Percentiles rank a stretch among this genome's conserved stretches.
Evolutionary conservation across 2,888 invertebrate species (phyloP).

Genomic region (Neoaliturus tenellus): DNA sequence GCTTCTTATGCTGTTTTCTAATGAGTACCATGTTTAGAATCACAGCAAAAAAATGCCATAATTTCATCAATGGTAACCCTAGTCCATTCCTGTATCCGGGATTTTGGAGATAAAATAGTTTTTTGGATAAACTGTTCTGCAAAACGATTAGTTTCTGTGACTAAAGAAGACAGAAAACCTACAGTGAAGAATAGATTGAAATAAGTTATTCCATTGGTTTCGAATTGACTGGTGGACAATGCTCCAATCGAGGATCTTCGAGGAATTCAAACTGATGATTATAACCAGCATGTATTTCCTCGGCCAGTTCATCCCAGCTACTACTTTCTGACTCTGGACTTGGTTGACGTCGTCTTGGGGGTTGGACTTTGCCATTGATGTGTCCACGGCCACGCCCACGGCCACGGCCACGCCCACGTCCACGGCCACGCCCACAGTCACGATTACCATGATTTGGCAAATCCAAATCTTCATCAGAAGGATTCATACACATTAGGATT

Average conservation of each 20-base stretch:
- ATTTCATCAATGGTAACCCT: too few species aligned
- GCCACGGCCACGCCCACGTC: too few species aligned
- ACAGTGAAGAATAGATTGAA: constrained; percentile 53
- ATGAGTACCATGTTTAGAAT: constrained; percentile 53
- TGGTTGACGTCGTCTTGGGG: too few species aligned
- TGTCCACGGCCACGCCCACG: too few species aligned
- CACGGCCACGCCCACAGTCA: too few species aligned
- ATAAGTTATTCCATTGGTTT: constrained; percentile 43
- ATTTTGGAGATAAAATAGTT: too few species aligned
- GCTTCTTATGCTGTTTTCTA: not conserved
- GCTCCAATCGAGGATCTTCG: constrained; percentile 42
- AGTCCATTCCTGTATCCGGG: too few species aligned
- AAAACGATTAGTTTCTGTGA: constrained; percentile 40
- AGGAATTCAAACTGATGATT: constrained; percentile 22
- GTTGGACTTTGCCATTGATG: too few species aligned
- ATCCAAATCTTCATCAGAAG: too few species aligned
- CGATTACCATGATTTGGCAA: too few species aligned
- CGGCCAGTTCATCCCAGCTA: constrained; percentile 32
- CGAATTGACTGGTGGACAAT: constrained; percentile 27
- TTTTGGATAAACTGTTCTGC: constrained; percentile 41
- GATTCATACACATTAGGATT: too few species aligned
- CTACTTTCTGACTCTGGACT: constrained; percentile 36
- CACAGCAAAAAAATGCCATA: constrained; percentile 52
- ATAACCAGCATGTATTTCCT: constrained; percentile 36
- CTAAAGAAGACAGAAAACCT: constrained; percentile 39